Base-by-base conservation (phyloP, 2,888 invertebrate species). In the Julus scandinavius region DNA sequence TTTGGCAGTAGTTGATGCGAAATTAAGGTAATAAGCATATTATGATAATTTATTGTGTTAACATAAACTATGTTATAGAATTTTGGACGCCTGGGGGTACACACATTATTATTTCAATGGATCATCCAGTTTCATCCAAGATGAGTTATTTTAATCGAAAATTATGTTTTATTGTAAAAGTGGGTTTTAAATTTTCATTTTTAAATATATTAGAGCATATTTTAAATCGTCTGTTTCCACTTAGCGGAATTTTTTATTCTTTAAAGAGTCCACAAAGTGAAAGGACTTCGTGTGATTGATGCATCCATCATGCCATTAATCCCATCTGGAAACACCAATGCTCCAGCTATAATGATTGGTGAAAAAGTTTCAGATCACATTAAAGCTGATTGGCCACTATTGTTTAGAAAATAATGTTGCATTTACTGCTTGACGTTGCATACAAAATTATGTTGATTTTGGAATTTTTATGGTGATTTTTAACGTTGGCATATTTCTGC, bases 1-100 rank as follows among this genome's bases (percentile, higher is more conserved):
- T 6, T 91, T 92, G 92, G 92, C 93, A 17, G 93, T 93, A 7
- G 92, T 93, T 11, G 92, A 93, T 89, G 91, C 92, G 0, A 89
- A 91, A 49, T 54, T 88, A 4, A 88, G 45, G 86, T 86, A 86
- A 40, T 45, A 45, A 1, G 5, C 45, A 29, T 29, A 29, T 29
- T 29, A 29, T 29, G 29, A 29, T 29, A 29, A 29, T 29, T 29
- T n/a, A n/a, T n/a, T 29, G 29, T 29, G 29, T 29, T 29, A 29
- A 29, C 1, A 29, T 29, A 1, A 29, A 29, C 29, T 29, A 29
- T 1, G 29, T 29, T 29, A 29, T 29, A 29, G 29, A 29, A 29
- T 29, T 29, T 29, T 29, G 29, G 29, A 29, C 29, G 29, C 29
- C 29, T 29, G 29, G 29, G 50, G 11, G 50, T 50, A 13, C 9